These are phyloP conservation scores for Himalopsyche tibetana DNA, from an alignment of 2,888 invertebrate species.

Conservation along the genomic window DNA sequence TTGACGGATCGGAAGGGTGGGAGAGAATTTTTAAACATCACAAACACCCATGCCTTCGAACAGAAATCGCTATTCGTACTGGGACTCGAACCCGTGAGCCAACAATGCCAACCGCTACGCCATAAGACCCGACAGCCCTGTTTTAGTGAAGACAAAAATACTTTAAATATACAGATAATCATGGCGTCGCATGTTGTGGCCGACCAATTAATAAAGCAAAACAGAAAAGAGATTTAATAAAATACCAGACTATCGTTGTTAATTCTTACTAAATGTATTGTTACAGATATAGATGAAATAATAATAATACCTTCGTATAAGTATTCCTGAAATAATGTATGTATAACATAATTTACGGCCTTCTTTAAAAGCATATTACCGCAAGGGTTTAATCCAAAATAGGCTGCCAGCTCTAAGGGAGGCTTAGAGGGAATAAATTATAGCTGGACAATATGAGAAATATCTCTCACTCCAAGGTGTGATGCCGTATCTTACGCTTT, in stretches of 20 bases:
- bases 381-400: conserved; percentile 30
- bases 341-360: conserved; percentile 20
- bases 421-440: conserved; percentile 48
- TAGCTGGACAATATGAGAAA: conserved; percentile 51
- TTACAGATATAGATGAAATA: conserved; percentile 11
- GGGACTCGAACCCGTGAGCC: no score
- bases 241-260: neutral
- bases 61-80: no score
- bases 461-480: neutral
- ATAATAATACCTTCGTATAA: neutral
- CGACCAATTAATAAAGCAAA: no score
- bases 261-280: neutral
- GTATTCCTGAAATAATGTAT: neutral
- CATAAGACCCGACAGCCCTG: no score
- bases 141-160: no score
- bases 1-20: no score
- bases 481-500: neutral
- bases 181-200: no score
- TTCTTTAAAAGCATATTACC: conserved; percentile 30
- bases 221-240: no score
- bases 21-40: no score
- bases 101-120: no score
- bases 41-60: no score
- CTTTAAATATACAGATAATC: no score
- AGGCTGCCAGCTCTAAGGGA: neutral